A percentile compares a stretch with the other conserved stretches of the same genome.
phyloP scores from a whole-genome alignment of 2,797 vertebrate species.

The Ctenopoma multispine region DNA sequence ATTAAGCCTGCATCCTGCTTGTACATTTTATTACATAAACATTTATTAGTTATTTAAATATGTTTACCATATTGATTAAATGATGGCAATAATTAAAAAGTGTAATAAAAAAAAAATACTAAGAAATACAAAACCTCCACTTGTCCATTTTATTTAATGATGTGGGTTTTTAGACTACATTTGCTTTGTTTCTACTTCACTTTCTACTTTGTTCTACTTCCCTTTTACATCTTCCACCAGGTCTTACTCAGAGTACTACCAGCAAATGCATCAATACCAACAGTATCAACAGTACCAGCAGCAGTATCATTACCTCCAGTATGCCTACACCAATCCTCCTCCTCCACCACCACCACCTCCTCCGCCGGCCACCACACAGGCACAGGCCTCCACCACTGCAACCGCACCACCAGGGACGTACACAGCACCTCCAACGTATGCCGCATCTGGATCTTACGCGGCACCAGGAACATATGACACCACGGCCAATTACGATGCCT shows the following conservation, averaged over 20 bases:
- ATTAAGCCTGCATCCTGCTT: neutral
- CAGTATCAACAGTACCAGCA: conserved; percentile 88
- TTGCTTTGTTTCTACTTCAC: neutral
- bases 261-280: conserved; percentile 87
- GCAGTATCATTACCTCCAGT: conserved; percentile 87
- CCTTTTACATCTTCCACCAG: conserved; percentile 43
- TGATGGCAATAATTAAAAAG: neutral
- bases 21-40: too few relatives aligned
- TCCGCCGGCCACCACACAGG: conserved; percentile 61
- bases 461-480: conserved; percentile 70
- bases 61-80: neutral
- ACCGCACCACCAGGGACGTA: conserved; percentile 75
- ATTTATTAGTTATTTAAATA: too few relatives aligned
- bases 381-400: conserved; percentile 53
- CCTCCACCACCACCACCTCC: conserved; percentile 74
- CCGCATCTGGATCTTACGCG: conserved; percentile 49
- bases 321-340: conserved; percentile 83
- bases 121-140: neutral
- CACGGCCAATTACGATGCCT: conserved; percentile 59
- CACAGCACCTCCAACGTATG: conserved; percentile 66
- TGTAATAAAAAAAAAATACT: neutral
- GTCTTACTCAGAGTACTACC: conserved; percentile 87
- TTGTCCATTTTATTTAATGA: neutral
- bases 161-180: conserved; percentile 1
- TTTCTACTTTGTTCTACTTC: neutral